These are phyloP conservation scores for Aleiodes leptofemur DNA, from an alignment of 2,888 invertebrate genomes.

Conservation along the genomic window DNA sequence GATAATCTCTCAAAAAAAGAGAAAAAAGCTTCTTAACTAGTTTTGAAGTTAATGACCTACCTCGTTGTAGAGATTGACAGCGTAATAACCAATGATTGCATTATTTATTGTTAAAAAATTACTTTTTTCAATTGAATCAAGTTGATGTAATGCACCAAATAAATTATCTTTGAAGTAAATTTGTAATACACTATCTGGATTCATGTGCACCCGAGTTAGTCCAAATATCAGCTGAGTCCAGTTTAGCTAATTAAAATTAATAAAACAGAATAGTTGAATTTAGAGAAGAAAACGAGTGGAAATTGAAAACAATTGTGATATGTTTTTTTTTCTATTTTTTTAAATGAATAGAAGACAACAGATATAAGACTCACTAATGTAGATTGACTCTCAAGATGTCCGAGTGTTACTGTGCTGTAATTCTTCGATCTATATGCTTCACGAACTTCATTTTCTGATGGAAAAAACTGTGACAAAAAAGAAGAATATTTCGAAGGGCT, in stretches of 20 bases:
- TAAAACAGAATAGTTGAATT: neutral
- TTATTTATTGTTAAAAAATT: slow-evolving; percentile 56
- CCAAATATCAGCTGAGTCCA: slow-evolving; percentile 57
- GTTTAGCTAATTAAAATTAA: slow-evolving; percentile 56
- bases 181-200: slow-evolving; percentile 52
- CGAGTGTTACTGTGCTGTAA: slow-evolving; percentile 53
- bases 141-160: slow-evolving; percentile 46
- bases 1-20: neutral
- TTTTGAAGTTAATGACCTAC: slow-evolving; percentile 49
- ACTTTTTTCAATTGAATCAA: slow-evolving; percentile 45
- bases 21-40: neutral
- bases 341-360: neutral
- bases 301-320: slow-evolving; percentile 2
- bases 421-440: slow-evolving; percentile 58
- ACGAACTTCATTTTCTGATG: slow-evolving; percentile 55
- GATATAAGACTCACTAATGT: slow-evolving; percentile 46
- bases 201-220: slow-evolving; percentile 49
- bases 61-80: slow-evolving; percentile 60
- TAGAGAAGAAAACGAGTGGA: neutral
- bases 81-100: slow-evolving; percentile 61
- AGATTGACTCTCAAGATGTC: slow-evolving; percentile 47
- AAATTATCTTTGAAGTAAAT: slow-evolving; percentile 59
- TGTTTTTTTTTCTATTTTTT: slow-evolving; percentile 8
- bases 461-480: slow-evolving; percentile 54
- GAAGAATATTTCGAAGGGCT: neutral